These are phyloP conservation scores for Upupa epops DNA, from an alignment of 2,113 vertebrate genomes.

Conservation along the genomic window DNA sequence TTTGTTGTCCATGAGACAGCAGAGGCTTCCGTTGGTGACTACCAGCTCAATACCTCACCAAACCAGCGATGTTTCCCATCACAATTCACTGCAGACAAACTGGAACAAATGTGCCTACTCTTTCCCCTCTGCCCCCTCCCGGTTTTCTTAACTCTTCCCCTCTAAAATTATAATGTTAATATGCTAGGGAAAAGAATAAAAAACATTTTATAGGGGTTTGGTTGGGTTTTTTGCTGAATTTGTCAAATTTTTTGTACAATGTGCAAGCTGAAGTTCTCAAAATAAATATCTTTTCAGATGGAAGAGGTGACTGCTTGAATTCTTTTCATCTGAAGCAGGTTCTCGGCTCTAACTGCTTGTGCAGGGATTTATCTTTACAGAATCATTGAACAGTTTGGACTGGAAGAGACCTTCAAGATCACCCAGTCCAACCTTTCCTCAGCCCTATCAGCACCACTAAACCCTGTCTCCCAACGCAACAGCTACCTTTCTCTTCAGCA, in stretches of 20 bases:
- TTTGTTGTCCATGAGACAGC: slow-evolving; percentile 11
- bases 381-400: too few relatives aligned
- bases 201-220: slow-evolving; percentile 30
- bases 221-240: slow-evolving; percentile 43
- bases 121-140: too few relatives aligned
- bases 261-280: slow-evolving; percentile 72
- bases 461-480: too few relatives aligned
- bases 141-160: slow-evolving; percentile 19
- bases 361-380: background rate
- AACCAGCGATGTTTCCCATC: slow-evolving; percentile 61
- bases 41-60: slow-evolving; percentile 72
- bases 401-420: too few relatives aligned
- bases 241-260: slow-evolving; percentile 67
- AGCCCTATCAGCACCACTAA: too few relatives aligned
- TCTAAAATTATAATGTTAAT: slow-evolving; percentile 65
- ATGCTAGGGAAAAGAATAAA: slow-evolving; percentile 34
- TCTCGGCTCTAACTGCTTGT: background rate
- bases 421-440: too few relatives aligned
- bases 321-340: background rate
- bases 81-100: slow-evolving; percentile 67
- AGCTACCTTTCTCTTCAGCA: background rate
- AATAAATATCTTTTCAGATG: slow-evolving; percentile 77
- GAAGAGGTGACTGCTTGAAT: background rate
- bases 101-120: slow-evolving; percentile 51
- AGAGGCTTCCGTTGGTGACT: background rate